These are phyloP conservation scores for Sebastes nivosus DNA, from an alignment of 2,797 vertebrate genomes.

Conservation along the genomic window DNA sequence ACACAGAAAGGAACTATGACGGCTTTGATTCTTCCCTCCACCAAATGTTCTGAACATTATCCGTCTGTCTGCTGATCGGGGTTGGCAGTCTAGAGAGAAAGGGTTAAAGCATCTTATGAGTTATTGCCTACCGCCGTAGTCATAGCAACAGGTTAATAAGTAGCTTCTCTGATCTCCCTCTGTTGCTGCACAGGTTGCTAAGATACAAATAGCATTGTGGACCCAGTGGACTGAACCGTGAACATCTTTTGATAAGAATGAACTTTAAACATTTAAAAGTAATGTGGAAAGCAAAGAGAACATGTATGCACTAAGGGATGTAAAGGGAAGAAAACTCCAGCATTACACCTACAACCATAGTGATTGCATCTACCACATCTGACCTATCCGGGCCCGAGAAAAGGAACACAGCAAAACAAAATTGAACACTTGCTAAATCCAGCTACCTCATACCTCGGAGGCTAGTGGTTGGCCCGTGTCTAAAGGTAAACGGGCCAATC, in stretches of 20 bases:
- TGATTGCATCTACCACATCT: slow-evolving; percentile 60
- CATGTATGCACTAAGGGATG: background rate
- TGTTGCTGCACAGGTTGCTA: slow-evolving; percentile 83
- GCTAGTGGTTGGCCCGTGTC: slow-evolving; percentile 74
- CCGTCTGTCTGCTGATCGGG: slow-evolving; percentile 62
- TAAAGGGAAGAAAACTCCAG: background rate
- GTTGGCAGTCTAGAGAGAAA: slow-evolving; percentile 59
- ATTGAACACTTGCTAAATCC: slow-evolving; percentile 71
- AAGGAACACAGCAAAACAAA: slow-evolving; percentile 64
- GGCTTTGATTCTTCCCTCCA: slow-evolving; percentile 60
- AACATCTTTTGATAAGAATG: slow-evolving; percentile 72
- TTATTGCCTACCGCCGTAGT: slow-evolving; percentile 82
- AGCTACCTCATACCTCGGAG: slow-evolving; percentile 73
- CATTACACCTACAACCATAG: slow-evolving; percentile 48
- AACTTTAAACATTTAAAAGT: slow-evolving; percentile 72
- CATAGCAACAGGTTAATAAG: slow-evolving; percentile 90
- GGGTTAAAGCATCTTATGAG: slow-evolving; percentile 81
- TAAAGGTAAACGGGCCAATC: slow-evolving; percentile 80
- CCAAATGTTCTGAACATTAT: slow-evolving; percentile 63
- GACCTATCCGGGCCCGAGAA: slow-evolving; percentile 60
- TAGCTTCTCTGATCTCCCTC: slow-evolving; percentile 81
- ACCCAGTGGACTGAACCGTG: slow-evolving; percentile 69
- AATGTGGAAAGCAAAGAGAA: slow-evolving; percentile 38
- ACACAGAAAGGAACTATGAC: slow-evolving; percentile 28
- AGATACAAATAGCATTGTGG: slow-evolving; percentile 79